phyloP scores from a whole-genome alignment of 2,797 vertebrate species.

The Dendrocincla fuliginosa region DNA sequence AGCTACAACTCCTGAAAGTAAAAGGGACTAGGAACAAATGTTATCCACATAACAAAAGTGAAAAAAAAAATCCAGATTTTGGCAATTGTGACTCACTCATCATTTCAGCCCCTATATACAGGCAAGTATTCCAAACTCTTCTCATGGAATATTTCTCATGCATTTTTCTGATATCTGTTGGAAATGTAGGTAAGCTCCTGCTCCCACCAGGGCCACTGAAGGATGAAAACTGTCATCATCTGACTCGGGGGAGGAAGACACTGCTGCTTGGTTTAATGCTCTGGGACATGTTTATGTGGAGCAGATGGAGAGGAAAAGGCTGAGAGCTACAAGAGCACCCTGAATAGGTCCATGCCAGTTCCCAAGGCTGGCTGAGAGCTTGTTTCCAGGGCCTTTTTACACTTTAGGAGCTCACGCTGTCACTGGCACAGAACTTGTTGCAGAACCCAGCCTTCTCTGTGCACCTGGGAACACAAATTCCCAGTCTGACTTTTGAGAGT shows the following conservation, averaged over 20 bases:
- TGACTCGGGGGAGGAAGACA: background rate
- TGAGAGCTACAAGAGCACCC: background rate
- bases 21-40: background rate
- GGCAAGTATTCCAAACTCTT: background rate
- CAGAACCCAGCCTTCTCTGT: background rate
- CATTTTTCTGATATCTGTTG: background rate
- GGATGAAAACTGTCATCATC: background rate
- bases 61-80: background rate
- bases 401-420: background rate
- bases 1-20: background rate
- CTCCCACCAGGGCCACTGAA: background rate
- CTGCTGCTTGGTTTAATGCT: background rate
- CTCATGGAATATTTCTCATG: background rate
- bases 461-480: background rate
- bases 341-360: background rate
- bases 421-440: accelerated
- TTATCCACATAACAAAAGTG: background rate
- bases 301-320: background rate
- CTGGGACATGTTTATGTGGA: background rate
- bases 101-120: background rate
- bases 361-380: background rate
- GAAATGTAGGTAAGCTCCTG: background rate
- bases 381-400: background rate
- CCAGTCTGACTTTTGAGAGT: background rate
- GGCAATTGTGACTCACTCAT: background rate